Conservation (phyloP, 2,888 invertebrate genomes). For the Sarcophaga caerulescens region DNA sequence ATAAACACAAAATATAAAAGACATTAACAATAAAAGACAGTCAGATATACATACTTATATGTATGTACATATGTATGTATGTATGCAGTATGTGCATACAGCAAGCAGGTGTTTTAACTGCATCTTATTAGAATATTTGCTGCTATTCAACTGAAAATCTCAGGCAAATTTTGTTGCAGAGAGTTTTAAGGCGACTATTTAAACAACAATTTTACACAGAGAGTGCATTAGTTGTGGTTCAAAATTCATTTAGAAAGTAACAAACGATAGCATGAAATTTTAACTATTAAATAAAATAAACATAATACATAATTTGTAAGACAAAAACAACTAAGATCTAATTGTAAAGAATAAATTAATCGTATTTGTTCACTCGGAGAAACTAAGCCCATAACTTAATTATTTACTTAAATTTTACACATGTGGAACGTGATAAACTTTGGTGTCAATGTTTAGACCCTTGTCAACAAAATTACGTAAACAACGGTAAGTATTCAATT, state of each 20-base stretch:
- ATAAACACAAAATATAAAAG: conserved; percentile 5
- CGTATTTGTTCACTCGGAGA: background rate
- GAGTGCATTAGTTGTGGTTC: conserved; percentile 74
- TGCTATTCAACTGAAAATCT: conserved; percentile 31
- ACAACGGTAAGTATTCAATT: conserved; percentile 70
- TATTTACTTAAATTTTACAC: conserved; percentile 40
- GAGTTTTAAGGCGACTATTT: conserved; percentile 71
- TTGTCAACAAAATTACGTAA: conserved; percentile 74
- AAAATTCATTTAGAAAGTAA: conserved; percentile 72
- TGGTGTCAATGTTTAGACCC: conserved; percentile 80
- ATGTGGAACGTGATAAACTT: conserved; percentile 67
- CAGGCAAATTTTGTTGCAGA: conserved; percentile 30
- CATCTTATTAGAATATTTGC: conserved; percentile 61
- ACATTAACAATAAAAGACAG: conserved; percentile 6
- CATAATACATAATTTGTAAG: background rate
- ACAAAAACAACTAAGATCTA: background rate
- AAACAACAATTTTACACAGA: conserved; percentile 72
- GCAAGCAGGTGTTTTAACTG: conserved; percentile 62
- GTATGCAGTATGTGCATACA: background rate
- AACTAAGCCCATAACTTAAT: conserved; percentile 45
- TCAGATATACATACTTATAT: conserved; percentile 6
- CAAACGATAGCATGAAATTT: conserved; percentile 9
- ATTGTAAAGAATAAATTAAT: too few species aligned
- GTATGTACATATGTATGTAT: background rate
- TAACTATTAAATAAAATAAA: conserved; percentile 3